Conservation (phyloP, 1,140 invertebrate genomes). For the Zaprionus taronus region DNA sequence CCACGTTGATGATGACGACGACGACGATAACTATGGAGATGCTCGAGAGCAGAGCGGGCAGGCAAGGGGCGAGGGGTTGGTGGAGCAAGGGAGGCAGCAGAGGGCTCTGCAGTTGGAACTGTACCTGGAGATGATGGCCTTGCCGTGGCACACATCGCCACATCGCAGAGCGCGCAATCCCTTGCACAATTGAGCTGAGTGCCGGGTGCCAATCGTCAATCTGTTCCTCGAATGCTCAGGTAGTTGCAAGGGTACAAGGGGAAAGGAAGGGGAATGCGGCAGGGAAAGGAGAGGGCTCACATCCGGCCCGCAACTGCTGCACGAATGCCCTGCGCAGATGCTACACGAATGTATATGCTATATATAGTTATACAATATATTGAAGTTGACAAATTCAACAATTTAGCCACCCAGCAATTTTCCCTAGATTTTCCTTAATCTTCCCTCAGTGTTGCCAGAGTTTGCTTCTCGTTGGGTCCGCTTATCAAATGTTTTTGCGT, state of each 20-base stretch:
- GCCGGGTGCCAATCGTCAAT: slow-evolving; percentile 43
- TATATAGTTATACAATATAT: neutral
- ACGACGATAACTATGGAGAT: slow-evolving; percentile 16
- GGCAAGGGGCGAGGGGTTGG: too few relatives aligned
- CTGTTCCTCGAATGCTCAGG: slow-evolving; percentile 33
- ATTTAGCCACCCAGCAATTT: too few relatives aligned
- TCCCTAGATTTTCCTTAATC: too few relatives aligned
- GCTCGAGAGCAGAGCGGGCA: slow-evolving; percentile 8
- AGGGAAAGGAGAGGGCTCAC: neutral
- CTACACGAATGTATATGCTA: neutral
- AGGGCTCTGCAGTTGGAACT: neutral
- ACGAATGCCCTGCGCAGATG: slow-evolving; percentile 5
- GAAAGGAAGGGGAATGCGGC: too few relatives aligned
- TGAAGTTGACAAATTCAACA: too few relatives aligned
- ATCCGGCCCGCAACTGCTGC: slow-evolving; percentile 9
- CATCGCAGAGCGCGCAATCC: slow-evolving; percentile 57
- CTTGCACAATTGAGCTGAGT: slow-evolving; percentile 69
- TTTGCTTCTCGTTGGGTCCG: neutral
- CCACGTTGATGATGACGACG: neutral
- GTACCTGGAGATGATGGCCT: slow-evolving; percentile 54
- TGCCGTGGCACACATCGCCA: slow-evolving; percentile 43
- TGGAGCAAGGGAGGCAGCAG: neutral
- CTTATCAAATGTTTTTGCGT: neutral
- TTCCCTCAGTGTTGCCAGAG: neutral
- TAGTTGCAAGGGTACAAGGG: neutral